These are phyloP conservation scores for Nowickia ferox DNA, from an alignment of 2,888 invertebrate species.

Conservation along the genomic window DNA sequence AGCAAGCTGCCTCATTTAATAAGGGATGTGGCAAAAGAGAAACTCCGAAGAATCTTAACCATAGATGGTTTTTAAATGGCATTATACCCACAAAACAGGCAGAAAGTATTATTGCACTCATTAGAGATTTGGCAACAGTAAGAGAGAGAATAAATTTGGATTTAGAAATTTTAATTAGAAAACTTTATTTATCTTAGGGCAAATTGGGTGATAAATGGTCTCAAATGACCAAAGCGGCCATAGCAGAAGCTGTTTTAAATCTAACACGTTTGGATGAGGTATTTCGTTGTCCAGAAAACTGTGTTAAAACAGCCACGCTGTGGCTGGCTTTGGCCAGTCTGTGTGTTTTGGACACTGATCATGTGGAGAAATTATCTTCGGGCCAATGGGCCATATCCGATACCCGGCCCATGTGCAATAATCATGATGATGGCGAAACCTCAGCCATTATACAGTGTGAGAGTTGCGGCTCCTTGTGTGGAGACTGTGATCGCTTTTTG, in stretches of 20 bases:
- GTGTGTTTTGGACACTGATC: constrained; percentile 95
- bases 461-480: constrained; percentile 95
- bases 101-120: constrained; percentile 92
- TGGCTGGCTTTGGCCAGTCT: constrained; percentile 97
- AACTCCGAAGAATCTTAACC: constrained; percentile 81
- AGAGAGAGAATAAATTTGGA: not conserved
- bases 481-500: constrained; percentile 97
- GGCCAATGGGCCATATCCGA: constrained; percentile 89
- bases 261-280: constrained; percentile 91
- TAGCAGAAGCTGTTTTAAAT: constrained; percentile 93
- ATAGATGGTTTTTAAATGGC: constrained; percentile 94
- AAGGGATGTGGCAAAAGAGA: constrained; percentile 75
- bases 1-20: constrained; percentile 23
- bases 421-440: constrained; percentile 98
- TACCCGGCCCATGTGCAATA: constrained; percentile 92
- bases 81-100: constrained; percentile 92
- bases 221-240: constrained; percentile 92
- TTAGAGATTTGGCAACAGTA: constrained; percentile 96
- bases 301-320: constrained; percentile 91
- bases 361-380: constrained; percentile 91
- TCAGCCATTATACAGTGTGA: constrained; percentile 96
- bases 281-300: constrained; percentile 89
- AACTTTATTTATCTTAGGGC: constrained; percentile 85
- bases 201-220: constrained; percentile 94
- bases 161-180: not conserved